Base-by-base conservation (phyloP, 2,113 vertebrate genomes). In the Dromaius novaehollandiae region DNA sequence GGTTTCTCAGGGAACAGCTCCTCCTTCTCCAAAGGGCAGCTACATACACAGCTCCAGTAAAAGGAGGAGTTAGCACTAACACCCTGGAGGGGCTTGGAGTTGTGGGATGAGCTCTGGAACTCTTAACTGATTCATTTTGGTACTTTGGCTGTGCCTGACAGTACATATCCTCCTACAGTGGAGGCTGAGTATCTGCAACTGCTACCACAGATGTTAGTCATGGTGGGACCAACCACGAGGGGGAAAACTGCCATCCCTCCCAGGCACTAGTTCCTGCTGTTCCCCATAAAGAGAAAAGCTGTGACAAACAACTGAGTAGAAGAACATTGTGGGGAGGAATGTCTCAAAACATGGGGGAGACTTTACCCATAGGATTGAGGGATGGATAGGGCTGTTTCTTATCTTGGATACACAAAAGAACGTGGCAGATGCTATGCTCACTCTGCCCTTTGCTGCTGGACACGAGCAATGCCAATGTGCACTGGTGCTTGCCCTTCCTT, bases 1-100 rank as follows among this genome's bases (percentile, higher is more conserved):
- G 51, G 15, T 74, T 89, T 93, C 74, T 95, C 91, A 95, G 66
- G 82, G 53, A 89, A 92, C 66, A 58, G 50, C 48, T 91, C 7
- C 58, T 84, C 77, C 25, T 64, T 16, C 40, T 81, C 51, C 32
- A 38, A 56, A 38, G n/a, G 81, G 56, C 56, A 71, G 28, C 50
- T 79, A 34, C 30, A 61, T 17, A 5, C 46, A n/a, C 66, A 81
- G 25, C 75, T 60, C 56, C 48, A 8, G 32, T 38, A 51, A 8
- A 14, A 85, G 51, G 50, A 93, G 60, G 9, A 85, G 42, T 30
- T 61, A 60, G 10, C 70, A 40, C 51, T 79, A 46, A 42, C 42
- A 66, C 65, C 78, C 50, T 64, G 15, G 32, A 69, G 36, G 36
- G 46, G 46, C 46, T 36, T 13, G 9, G 17, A 14, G 11, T 5